Base-by-base conservation (phyloP, 2,113 vertebrate species). In the Syngnathus floridae region DNA sequence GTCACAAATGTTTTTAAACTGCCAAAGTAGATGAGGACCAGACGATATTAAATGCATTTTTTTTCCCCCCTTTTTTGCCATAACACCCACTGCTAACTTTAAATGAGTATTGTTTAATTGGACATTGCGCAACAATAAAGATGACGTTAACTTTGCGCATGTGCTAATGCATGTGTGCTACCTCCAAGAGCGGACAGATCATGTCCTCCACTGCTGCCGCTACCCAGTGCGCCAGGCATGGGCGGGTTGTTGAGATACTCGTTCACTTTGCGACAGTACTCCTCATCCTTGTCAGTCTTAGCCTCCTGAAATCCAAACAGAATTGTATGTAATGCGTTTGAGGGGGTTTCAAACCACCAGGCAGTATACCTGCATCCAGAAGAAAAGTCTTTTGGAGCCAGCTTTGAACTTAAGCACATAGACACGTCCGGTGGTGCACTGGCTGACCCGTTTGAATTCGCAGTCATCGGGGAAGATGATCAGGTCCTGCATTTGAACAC, bases 391-490 rank as follows among this genome's bases (percentile, higher is more conserved):
- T 73, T 98, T 98, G 52, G 96, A 98, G 21, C 95, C 95, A 0
- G 96, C 95, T 86, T 98, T 99, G 74, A 99, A 99, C 82, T 97
- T 98, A 77, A 99, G 90, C 81, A 99, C 96, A 12, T 92, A 99
- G 79, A 99, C 96, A 0, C 96, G 92, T 57, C 96, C 96, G 0
- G 94, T 97, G 16, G 95, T 98, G 84, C 95, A 98, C 88, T 98
- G 96, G 3, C 78, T 91, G 64, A 99, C 96, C 10, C 91, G 86
- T 86, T 98, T 99, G 82, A 99, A 99, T 78, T 99, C 96, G 82
- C 96, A 99, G 88, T 98, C 96, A 0, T 99, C 96, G 0, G 96
- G 96, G 65, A 99, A 99, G 83, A 99, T 99, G 49, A 99, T 99
- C 86, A 99, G 72, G 66, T 98, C 96, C 96, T 98, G 61, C 19